These are phyloP conservation scores for Steromphala cineraria DNA, from an alignment of 2,888 invertebrate species.

Conservation along the genomic window DNA sequence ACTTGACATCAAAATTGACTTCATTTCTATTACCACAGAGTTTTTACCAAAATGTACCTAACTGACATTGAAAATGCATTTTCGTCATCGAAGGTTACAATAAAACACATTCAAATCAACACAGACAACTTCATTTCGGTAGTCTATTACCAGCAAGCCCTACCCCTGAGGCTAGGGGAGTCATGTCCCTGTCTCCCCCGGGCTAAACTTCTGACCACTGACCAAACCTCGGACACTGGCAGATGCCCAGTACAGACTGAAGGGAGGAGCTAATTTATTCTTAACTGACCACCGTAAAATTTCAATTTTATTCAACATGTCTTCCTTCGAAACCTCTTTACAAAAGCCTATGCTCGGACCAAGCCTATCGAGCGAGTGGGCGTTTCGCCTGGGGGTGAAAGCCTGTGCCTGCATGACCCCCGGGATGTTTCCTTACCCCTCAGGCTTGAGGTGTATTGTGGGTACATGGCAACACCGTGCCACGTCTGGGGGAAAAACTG, in stretches of 20 bases:
- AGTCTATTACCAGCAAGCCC: not conserved
- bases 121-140: too few relatives aligned
- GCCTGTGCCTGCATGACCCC: not conserved
- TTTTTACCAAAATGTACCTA: too few relatives aligned
- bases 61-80: too few relatives aligned
- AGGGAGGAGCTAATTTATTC: not conserved
- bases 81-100: too few relatives aligned
- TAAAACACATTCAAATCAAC: too few relatives aligned
- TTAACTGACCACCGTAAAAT: not conserved
- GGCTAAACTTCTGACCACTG: not conserved
- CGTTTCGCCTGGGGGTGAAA: not conserved
- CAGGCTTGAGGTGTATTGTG: not conserved
- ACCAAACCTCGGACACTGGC: not conserved
- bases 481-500: not conserved
- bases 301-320: conserved; percentile 1
- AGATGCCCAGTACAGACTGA: not conserved
- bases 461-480: not conserved
- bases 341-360: not conserved
- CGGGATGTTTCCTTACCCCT: not conserved
- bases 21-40: too few relatives aligned
- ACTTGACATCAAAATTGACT: too few relatives aligned
- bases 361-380: not conserved
- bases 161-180: not conserved
- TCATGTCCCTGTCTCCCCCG: not conserved
- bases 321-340: not conserved